Base-by-base conservation (phyloP, 2,797 vertebrate species). In the Pelodytes ibericus region DNA sequence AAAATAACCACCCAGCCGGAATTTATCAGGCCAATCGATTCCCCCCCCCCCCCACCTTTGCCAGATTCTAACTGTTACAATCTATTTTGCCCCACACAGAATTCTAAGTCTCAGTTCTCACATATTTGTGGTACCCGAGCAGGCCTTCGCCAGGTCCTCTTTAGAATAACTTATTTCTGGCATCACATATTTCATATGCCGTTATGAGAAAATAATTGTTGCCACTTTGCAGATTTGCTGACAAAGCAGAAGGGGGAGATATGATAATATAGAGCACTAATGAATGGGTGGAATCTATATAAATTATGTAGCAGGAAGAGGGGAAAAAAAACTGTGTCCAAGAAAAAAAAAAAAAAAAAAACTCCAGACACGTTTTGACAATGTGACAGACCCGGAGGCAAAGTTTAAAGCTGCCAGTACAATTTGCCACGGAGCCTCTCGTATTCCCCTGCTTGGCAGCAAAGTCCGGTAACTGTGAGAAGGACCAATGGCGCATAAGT, bases 351-450 rank as follows among this genome's bases (percentile, higher is more conserved):
- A n/a, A n/a, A n/a, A n/a, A n/a, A n/a, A n/a, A n/a, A n/a, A n/a
- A 20, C 22, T 65, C 74, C 74, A 76, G 66, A 51, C 64, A 79
- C 57, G 53, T 73, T 67, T 64, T 79, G 76, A 79, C 70, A 79
- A 41, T 67, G 53, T 79, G 76, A 79, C 76, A 79, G 70, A 79
- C 70, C 75, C 75, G 61, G 62, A 78, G 75, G 75, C 75, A 78
- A 78, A 79, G 72, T 61, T 53, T 67, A 60, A 73, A 33, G 60
- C 64, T 79, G 77, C 71, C 71, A 79, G 69, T 62, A 58, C 71
- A 79, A 79, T 79, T 79, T 64, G 77, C 71, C 67, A 79, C 68
- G 71, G 77, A 68, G 71, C 62, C 70, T 78, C 60, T 79, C 57
- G 63, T 60, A 15, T 68, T 77, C 74, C 77, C 57, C 67, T 41